Conservation (phyloP, 2,113 vertebrate genomes). For the Brachirus orientalis region DNA sequence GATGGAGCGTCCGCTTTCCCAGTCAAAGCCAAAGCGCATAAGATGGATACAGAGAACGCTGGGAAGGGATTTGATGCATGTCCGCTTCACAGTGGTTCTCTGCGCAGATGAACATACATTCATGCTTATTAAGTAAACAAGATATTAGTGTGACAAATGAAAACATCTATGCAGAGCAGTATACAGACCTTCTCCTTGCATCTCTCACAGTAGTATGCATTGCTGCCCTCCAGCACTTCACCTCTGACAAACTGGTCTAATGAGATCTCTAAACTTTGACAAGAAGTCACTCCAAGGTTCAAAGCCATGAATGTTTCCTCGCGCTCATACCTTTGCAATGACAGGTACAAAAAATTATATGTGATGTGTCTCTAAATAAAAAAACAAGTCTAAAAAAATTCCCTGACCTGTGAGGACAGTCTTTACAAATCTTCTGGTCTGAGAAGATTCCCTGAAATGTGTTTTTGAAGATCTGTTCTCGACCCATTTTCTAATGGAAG, state of each 20-base stretch:
- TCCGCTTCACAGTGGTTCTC: constrained; percentile 98
- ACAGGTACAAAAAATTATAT: not conserved
- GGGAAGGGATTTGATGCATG: constrained; percentile 96
- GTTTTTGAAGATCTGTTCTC: constrained; percentile 99
- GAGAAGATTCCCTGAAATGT: constrained; percentile 99
- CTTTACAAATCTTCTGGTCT: constrained; percentile 99
- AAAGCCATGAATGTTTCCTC: constrained; percentile 99
- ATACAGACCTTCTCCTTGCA: constrained; percentile 95
- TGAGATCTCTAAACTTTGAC: constrained; percentile 97
- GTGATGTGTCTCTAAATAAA: not conserved
- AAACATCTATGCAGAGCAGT: not conserved
- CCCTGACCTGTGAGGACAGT: constrained; percentile 94
- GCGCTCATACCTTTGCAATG: constrained; percentile 88
- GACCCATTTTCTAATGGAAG: constrained; percentile 92
- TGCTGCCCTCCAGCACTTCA: constrained; percentile 98
- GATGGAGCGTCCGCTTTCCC: constrained; percentile 98
- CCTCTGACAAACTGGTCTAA: constrained; percentile 98
- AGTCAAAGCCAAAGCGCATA: constrained; percentile 99
- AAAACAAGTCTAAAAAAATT: too few species aligned
- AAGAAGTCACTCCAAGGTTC: constrained; percentile 97
- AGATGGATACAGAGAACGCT: constrained; percentile 96
- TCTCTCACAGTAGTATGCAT: constrained; percentile 99
- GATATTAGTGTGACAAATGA: not conserved
- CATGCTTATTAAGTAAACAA: not conserved
- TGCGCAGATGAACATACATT: constrained; percentile 57